Percentiles rank a stretch among this genome's conserved stretches.
Evolutionary conservation across 2,888 invertebrate species (phyloP).

Genomic region (Anticlea derivata): DNA sequence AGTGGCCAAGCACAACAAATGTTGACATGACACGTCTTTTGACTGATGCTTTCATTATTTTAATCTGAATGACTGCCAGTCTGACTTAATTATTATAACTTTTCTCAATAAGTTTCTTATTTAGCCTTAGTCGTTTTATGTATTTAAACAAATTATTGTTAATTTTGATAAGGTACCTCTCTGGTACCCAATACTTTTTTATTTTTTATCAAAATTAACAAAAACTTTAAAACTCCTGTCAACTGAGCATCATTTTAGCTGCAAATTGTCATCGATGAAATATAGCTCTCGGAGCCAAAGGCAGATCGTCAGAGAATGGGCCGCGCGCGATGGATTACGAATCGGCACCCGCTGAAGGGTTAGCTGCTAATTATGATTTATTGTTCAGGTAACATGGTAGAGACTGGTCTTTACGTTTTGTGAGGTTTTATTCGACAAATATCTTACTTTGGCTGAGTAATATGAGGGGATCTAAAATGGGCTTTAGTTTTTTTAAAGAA

Average conservation of each 20-base stretch:
- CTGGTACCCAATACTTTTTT: too few relatives aligned
- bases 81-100: too few relatives aligned
- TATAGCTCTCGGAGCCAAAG: constrained; percentile 55
- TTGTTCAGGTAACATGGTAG: constrained; percentile 30
- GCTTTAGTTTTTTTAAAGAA: too few relatives aligned
- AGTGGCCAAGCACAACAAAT: too few relatives aligned
- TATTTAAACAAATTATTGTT: too few relatives aligned
- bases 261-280: constrained; percentile 53
- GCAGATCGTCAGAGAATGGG: constrained; percentile 45
- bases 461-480: background rate
- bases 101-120: too few relatives aligned
- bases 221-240: background rate
- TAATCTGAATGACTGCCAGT: too few relatives aligned
- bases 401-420: constrained; percentile 6
- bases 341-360: constrained; percentile 77
- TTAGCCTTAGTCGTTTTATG: too few relatives aligned
- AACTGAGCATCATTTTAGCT: constrained; percentile 42
- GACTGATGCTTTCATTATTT: too few relatives aligned
- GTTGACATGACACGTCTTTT: too few relatives aligned
- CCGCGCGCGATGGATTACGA: constrained; percentile 51
- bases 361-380: constrained; percentile 77
- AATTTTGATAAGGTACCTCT: too few relatives aligned
- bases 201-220: too few relatives aligned
- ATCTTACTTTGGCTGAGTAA: constrained; percentile 1
- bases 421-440: background rate